These are phyloP conservation scores for Alloscopus bannaensis DNA, from an alignment of 2,888 invertebrate genomes.

Conservation along the genomic window DNA sequence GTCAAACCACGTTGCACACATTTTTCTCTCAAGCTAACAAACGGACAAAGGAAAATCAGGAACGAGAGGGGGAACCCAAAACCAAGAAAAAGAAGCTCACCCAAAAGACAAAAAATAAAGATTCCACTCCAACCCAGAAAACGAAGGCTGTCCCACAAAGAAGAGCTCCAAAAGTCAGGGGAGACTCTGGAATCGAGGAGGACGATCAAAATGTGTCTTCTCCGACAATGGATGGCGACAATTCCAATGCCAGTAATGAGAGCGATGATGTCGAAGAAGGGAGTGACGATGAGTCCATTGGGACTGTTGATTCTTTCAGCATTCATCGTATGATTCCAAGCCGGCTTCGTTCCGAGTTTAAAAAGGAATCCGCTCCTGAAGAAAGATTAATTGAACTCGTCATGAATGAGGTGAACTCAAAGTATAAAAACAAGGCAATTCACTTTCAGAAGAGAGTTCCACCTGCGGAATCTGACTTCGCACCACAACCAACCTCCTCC, in stretches of 20 bases:
- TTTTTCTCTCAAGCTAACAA: too few species aligned
- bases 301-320: not conserved
- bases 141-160: too few species aligned
- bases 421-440: not conserved
- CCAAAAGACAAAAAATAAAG: not conserved
- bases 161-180: not conserved
- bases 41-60: too few species aligned
- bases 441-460: not conserved
- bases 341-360: not conserved
- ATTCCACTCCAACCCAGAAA: too few species aligned
- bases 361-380: not conserved
- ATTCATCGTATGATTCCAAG: not conserved
- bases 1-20: too few species aligned
- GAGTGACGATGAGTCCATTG: too few species aligned
- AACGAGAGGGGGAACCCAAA: too few species aligned
- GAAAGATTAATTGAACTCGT: not conserved
- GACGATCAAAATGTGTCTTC: not conserved
- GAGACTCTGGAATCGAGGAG: not conserved
- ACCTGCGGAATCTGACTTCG: not conserved
- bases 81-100: too few species aligned
- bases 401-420: not conserved
- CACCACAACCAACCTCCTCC: not conserved
- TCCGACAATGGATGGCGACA: too few species aligned
- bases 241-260: too few species aligned
- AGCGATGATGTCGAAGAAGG: not conserved